Base-by-base conservation (phyloP, 30 jellyfish, hydroid and myxozoan genomes). In the Phacellophora camtschatica region DNA sequence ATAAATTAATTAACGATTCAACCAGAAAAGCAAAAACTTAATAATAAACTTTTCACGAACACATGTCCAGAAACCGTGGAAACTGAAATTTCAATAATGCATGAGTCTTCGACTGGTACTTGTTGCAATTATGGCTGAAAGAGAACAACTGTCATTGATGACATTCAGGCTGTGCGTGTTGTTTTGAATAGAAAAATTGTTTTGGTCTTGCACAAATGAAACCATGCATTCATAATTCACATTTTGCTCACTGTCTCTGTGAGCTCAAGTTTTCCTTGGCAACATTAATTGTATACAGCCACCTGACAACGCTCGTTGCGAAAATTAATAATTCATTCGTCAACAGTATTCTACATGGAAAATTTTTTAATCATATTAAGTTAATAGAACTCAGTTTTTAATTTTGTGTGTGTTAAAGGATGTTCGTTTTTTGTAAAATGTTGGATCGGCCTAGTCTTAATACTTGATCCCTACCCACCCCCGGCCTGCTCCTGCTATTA, bases 121-220 rank as follows among this genome's bases (percentile, higher is more conserved):
- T 42, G 11, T 42, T 12, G 11, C 16, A 42, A 9, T 42, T 42
- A 42, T 42, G 16, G 18, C 23, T 49, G 64, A 7, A 4, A 72
- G 34, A 50, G 74, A 62, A 22, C 86, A 29, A 35, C 32, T 19
- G 65, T 11, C 36, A 32, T 27, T 35, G 62, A 33, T 49, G 61
- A 25, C 30, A 31, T n/a, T n/a, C n/a, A n/a, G n/a, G n/a, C n/a
- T n/a, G 31, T 31, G 11, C 74, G 39, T 56, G 66, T 33, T 33
- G 63, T 46, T 19, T 10, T 72, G 86, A 72, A 72, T 72, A 72
- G 86, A 67, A 74, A 74, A 53, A 74, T 72, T 74, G 86, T 35
- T 56, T 12, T 3, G 43, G 63, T 51, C 72, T 72, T 42, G 39
- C 30, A 32, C 27, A 30, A 28, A 59, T 51, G 84, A 48, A 68